A percentile compares a stretch with the other conserved stretches of the same genome.
Evolutionary conservation across 2,797 vertebrate species (phyloP).

Genomic region (Diplodus puntazzo): DNA sequence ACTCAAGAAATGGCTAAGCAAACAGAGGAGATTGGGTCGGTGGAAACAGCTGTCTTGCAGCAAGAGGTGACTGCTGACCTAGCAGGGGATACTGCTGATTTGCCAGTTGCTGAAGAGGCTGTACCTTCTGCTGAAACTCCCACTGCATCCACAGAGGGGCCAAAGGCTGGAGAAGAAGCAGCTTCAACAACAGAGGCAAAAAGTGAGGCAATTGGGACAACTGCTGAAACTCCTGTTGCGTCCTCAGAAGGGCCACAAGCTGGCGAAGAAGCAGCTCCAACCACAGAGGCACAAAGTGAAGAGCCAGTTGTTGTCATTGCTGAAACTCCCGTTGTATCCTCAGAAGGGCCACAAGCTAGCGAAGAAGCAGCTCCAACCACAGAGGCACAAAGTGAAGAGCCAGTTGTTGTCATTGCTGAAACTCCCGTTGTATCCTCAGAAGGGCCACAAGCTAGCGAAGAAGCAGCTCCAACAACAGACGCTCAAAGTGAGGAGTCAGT

Average conservation of each 20-base stretch:
- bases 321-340: constrained; percentile 7
- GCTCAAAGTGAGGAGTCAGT: neutral
- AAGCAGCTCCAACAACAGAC: neutral
- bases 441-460: constrained; percentile 10
- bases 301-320: neutral
- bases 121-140: constrained; percentile 18
- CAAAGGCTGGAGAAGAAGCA: constrained; percentile 12
- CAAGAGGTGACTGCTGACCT: constrained; percentile 35
- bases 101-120: constrained; percentile 41
- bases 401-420: too few species aligned
- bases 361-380: constrained; percentile 12
- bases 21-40: constrained; percentile 28
- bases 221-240: constrained; percentile 7
- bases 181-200: neutral
- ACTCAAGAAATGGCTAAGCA: constrained; percentile 44
- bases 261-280: constrained; percentile 15
- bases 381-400: neutral
- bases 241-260: constrained; percentile 16
- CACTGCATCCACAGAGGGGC: constrained; percentile 22
- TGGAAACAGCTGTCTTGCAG: constrained; percentile 22
- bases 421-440: constrained; percentile 18
- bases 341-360: constrained; percentile 10
- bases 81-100: constrained; percentile 26
- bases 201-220: neutral
- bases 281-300: neutral